These are phyloP conservation scores for Bombus confusus DNA, from an alignment of 1,140 invertebrate species.

Conservation along the genomic window DNA sequence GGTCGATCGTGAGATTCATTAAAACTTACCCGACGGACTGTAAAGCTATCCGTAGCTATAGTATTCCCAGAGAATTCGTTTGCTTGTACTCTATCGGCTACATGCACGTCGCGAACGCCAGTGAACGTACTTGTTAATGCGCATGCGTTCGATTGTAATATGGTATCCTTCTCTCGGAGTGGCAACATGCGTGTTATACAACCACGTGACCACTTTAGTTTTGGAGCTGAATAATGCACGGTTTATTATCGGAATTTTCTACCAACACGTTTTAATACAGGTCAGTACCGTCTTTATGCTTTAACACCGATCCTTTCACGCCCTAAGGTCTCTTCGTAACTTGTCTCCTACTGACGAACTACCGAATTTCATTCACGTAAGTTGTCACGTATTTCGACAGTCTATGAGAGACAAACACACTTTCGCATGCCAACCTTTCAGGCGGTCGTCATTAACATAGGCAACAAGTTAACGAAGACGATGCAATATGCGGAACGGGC, in stretches of 20 bases:
- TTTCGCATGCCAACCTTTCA: background rate
- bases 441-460: background rate
- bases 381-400: background rate
- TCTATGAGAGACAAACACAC: background rate
- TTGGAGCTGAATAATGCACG: slow-evolving; percentile 8
- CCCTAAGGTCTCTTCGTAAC: background rate
- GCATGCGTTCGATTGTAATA: slow-evolving; percentile 55
- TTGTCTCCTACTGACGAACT: background rate
- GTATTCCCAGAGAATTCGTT: background rate
- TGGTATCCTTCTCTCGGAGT: slow-evolving; percentile 25
- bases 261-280: slow-evolving; percentile 31
- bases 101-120: slow-evolving; percentile 24
- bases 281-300: slow-evolving; percentile 46
- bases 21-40: slow-evolving; percentile 37
- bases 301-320: slow-evolving; percentile 11
- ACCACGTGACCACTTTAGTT: slow-evolving; percentile 49
- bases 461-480: background rate
- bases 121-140: slow-evolving; percentile 35
- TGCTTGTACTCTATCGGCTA: background rate
- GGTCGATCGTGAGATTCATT: slow-evolving; percentile 60
- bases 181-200: slow-evolving; percentile 31
- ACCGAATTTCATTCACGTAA: background rate
- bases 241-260: slow-evolving; percentile 13
- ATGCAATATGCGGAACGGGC: background rate
- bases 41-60: background rate